Base-by-base conservation (phyloP, 2,113 vertebrate species). In the Catharus minimus region DNA sequence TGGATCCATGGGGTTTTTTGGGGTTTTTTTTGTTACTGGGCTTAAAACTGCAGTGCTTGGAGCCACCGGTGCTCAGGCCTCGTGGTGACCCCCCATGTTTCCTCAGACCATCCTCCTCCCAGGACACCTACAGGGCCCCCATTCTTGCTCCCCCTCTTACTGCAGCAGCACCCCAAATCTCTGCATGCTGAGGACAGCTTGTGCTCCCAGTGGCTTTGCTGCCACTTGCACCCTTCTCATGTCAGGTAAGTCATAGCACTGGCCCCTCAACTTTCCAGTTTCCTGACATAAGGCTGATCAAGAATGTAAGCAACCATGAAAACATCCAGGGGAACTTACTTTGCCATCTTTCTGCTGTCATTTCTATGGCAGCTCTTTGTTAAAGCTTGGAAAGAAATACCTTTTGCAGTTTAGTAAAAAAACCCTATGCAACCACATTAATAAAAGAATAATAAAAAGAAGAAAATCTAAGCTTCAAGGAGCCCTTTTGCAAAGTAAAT, bases 141-240 rank as follows among this genome's bases (percentile, higher is more conserved):
- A 2, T 36, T 61, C 28, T 38, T 7, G 0, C 3, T 36, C 5
- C 36, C 7, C 5, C 44, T 67, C 21, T 20, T 61, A 82, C 21
- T 3, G 0, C 41, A 76, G 46, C 46, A 86, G 24, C 24, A 46
- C 7, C 14, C 10, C 47, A 67, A 1, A 17, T 60, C 23, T 36
- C 23, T n/a, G 7, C 1, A 1, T 32, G 3, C 0, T 58, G 15
- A 17, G 26, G 10, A 20, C 24, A 65, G 18, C 3, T 43, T 4
- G 0, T 52, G 41, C 16, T 85, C 23, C 20, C 46, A 11, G 32
- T 0, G 5, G 7, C 4, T 69, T 44, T 69, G 11, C 30, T 76
- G 33, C 16, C 6, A 12, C 28, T 66, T n/a, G 14, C 44, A 67
- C 11, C 4, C 3, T 65, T 32, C 32, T 89, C 0, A 1, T 38